Percentiles rank a stretch among this genome's conserved stretches.
Evolutionary conservation across 2,113 vertebrate species (phyloP).

Genomic region (Nematolebias whitei): DNA sequence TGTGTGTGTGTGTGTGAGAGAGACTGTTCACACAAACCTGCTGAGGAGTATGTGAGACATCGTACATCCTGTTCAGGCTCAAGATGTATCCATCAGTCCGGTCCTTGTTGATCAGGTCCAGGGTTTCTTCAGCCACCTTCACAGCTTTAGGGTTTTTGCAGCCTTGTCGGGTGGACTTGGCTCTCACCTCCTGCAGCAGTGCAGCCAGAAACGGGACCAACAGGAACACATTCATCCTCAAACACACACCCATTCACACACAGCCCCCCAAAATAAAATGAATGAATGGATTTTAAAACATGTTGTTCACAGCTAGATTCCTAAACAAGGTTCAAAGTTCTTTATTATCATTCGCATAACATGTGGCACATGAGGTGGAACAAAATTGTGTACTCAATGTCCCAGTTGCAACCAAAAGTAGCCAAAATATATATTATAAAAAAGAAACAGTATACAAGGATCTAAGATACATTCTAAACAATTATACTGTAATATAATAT

Average conservation of each 20-base stretch:
- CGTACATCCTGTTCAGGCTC: conserved; percentile 65
- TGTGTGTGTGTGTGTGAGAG: not conserved
- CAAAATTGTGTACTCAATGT: too few relatives aligned
- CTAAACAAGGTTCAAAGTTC: too few relatives aligned
- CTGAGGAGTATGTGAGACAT: conserved; percentile 35
- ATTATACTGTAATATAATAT: too few relatives aligned
- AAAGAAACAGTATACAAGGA: too few relatives aligned
- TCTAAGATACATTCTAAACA: too few relatives aligned
- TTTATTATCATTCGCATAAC: too few relatives aligned
- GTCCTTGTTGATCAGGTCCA: conserved; percentile 68
- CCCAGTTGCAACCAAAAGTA: too few relatives aligned
- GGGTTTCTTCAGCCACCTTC: conserved; percentile 52
- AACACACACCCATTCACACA: conserved; percentile 18
- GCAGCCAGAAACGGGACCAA: conserved; percentile 51
- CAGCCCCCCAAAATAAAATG: conserved; percentile 1
- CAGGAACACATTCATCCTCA: conserved; percentile 51
- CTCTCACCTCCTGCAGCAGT: conserved; percentile 45
- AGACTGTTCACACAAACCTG: conserved; percentile 26
- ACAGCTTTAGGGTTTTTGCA: conserved; percentile 47
- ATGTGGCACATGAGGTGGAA: too few relatives aligned
- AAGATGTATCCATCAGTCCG: conserved; percentile 56
- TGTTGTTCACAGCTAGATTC: not conserved
- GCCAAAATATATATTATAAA: too few relatives aligned
- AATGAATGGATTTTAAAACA: too few relatives aligned
- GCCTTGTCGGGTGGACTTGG: conserved; percentile 16